A percentile compares a stretch with the other conserved stretches of the same genome.
These are phyloP conservation scores for Adrianichthys oophorus DNA, from an alignment of 2,797 vertebrate species.

Conservation along the genomic window DNA sequence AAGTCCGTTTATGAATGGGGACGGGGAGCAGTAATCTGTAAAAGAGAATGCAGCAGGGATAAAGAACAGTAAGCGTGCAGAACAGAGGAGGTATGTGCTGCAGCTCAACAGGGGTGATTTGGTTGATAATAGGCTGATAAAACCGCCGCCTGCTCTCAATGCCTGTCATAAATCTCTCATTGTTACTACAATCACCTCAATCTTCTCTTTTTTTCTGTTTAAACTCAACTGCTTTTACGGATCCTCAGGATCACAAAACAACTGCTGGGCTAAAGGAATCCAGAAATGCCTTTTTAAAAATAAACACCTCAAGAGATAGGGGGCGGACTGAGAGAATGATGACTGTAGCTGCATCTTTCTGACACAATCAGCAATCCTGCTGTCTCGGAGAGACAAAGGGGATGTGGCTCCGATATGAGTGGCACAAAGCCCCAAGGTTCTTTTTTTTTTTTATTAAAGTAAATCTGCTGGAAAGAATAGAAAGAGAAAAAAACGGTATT, in stretches of 20 bases:
- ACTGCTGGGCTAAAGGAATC: conserved; percentile 16
- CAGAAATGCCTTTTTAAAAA: conserved; percentile 49
- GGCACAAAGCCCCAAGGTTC: conserved; percentile 16
- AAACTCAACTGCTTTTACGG: conserved; percentile 30
- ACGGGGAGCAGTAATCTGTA: conserved; percentile 43
- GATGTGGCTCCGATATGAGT: conserved; percentile 31
- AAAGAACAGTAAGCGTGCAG: conserved; percentile 29
- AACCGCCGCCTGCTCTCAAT: conserved; percentile 58
- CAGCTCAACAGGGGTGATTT: conserved; percentile 64
- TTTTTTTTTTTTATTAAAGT: not conserved
- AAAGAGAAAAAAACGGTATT: conserved; percentile 17
- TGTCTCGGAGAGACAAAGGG: conserved; percentile 31
- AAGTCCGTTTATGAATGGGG: conserved; percentile 21
- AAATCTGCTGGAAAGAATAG: conserved; percentile 37
- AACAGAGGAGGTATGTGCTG: conserved; percentile 45
- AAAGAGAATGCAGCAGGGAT: conserved; percentile 29
- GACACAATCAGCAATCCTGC: conserved; percentile 10
- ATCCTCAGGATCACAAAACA: conserved; percentile 34
- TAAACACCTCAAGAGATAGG: conserved; percentile 15
- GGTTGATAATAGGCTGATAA: conserved; percentile 73
- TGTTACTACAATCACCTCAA: conserved; percentile 60
- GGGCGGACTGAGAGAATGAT: conserved; percentile 23
- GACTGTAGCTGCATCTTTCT: conserved; percentile 8
- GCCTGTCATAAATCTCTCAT: conserved; percentile 75
- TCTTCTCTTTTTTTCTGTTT: conserved; percentile 18